Conservation (phyloP, 2,888 invertebrate genomes). For the Omphaloscelis lunosa region DNA sequence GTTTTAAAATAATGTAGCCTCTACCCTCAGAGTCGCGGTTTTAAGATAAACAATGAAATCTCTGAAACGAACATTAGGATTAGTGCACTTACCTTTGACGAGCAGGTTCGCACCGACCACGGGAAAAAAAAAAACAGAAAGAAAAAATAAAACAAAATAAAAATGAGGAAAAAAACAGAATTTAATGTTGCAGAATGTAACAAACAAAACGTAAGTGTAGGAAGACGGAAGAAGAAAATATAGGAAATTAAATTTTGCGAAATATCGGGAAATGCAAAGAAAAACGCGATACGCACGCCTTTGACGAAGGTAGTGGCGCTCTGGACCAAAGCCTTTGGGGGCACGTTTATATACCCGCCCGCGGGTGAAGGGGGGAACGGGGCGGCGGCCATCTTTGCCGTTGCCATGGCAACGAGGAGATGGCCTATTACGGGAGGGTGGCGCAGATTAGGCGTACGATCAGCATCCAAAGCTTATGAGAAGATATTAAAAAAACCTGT, state of each 20-base stretch:
- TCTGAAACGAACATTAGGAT: conserved; percentile 62
- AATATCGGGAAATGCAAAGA: conserved; percentile 72
- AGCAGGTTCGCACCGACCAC: conserved; percentile 74
- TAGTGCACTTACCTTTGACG: conserved; percentile 79
- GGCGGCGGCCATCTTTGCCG: conserved; percentile 87
- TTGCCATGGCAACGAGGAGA: conserved; percentile 88
- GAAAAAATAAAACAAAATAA: conserved; percentile 68
- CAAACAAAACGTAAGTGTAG: conserved; percentile 49
- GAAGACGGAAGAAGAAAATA: conserved; percentile 63
- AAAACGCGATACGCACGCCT: conserved; percentile 76
- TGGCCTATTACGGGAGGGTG: conserved; percentile 90
- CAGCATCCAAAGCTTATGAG: conserved; percentile 73
- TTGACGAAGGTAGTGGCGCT: conserved; percentile 84
- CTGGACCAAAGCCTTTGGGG: conserved; percentile 77
- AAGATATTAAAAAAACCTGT: conserved; percentile 66
- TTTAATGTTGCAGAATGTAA: conserved; percentile 66
- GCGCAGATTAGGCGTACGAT: conserved; percentile 88
- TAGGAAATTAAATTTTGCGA: conserved; percentile 71
- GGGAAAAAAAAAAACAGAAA: conserved; percentile 68
- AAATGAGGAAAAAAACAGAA: conserved; percentile 63
- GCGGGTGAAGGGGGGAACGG: conserved; percentile 77
- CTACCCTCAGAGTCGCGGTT: conserved; percentile 22
- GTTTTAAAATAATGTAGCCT: conserved; percentile 57
- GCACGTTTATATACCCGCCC: conserved; percentile 83
- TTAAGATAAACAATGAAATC: conserved; percentile 20